Evolutionary conservation across 2,113 vertebrate species (phyloP).

Genomic region (Cyphomyrus plagiostoma): DNA sequence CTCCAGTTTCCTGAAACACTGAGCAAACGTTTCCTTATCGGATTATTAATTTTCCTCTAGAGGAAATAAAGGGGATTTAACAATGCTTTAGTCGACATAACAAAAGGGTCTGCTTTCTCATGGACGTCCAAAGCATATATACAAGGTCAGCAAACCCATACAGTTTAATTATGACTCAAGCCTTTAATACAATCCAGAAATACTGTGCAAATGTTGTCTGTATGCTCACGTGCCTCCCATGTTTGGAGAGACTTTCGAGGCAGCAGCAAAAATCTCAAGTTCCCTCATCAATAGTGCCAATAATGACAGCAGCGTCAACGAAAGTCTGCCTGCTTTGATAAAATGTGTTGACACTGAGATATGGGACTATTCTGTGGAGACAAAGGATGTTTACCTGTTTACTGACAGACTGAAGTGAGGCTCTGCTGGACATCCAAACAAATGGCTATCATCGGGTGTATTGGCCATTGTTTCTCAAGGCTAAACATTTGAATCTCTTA

Average conservation of each 20-base stretch:
- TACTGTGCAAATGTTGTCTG: not conserved
- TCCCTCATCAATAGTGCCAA: not conserved
- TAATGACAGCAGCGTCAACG: not conserved
- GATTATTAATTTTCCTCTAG: not conserved
- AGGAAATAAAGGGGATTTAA: not conserved
- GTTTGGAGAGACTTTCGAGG: not conserved
- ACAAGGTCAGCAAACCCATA: not conserved
- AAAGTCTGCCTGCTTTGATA: not conserved
- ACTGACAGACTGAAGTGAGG: not conserved
- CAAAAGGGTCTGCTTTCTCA: not conserved
- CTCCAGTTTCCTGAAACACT: not conserved
- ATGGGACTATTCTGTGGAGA: not conserved
- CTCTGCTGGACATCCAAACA: not conserved
- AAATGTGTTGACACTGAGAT: conserved; percentile 14
- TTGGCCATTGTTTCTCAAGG: not conserved
- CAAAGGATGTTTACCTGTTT: conserved; percentile 9
- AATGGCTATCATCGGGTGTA: not conserved
- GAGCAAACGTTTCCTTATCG: not conserved
- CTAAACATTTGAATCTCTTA: conserved; percentile 5
- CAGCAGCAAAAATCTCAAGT: not conserved
- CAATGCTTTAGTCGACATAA: not conserved
- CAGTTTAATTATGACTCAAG: not conserved
- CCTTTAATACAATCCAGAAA: not conserved
- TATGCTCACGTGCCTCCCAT: not conserved
- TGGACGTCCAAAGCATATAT: not conserved